Percentiles rank a stretch among this genome's conserved stretches.
Evolutionary conservation across 1,140 invertebrate species (phyloP).

Genomic region (Limonius californicus): DNA sequence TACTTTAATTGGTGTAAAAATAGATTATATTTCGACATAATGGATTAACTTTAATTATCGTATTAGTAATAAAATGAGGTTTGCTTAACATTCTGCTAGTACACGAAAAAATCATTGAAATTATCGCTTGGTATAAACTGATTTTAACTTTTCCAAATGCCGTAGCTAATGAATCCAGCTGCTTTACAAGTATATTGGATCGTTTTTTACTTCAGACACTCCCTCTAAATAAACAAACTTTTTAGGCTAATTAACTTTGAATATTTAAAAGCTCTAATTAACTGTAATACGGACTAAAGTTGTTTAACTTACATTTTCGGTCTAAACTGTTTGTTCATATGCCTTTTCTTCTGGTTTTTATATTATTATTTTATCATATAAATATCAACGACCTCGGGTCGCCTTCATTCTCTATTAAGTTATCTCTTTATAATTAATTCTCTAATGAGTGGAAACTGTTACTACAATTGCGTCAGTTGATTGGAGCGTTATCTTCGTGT

Average conservation of each 20-base stretch:
- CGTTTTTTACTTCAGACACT: background rate
- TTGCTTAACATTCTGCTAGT: background rate
- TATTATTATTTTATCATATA: background rate
- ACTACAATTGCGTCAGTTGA: slow-evolving; percentile 20
- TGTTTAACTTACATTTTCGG: background rate
- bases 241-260: slow-evolving; percentile 1
- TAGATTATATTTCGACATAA: slow-evolving; percentile 8
- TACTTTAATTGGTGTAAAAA: slow-evolving; percentile 3
- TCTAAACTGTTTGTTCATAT: background rate
- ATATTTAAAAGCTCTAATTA: slow-evolving; percentile 1
- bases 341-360: background rate
- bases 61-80: background rate
- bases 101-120: background rate
- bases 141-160: background rate
- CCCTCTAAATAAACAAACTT: slow-evolving; percentile 1
- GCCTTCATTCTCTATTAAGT: slow-evolving; percentile 22
- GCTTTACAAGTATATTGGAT: background rate
- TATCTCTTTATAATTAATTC: slow-evolving; percentile 22
- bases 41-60: slow-evolving; percentile 6
- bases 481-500: slow-evolving; percentile 18
- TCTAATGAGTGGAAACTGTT: slow-evolving; percentile 22
- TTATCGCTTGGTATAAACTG: no score
- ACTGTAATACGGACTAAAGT: background rate
- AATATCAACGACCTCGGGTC: slow-evolving; percentile 16
- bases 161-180: background rate